Conservation (phyloP, 1,140 invertebrate genomes). For the Cotesia vestalis region DNA sequence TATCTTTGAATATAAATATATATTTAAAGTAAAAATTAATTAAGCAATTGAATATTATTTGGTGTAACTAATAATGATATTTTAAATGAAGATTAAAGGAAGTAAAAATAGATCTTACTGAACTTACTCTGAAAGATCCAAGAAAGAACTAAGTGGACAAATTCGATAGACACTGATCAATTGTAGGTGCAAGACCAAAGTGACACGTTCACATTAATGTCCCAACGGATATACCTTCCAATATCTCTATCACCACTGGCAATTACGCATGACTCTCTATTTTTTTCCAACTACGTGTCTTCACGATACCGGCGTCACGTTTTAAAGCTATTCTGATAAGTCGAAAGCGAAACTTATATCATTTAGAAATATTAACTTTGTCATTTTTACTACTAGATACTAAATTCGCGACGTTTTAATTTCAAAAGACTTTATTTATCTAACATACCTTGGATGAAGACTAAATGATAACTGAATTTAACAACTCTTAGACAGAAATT, state of each 20-base stretch:
- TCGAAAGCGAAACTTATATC: neutral
- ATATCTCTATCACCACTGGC: constrained; percentile 22
- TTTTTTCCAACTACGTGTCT: constrained; percentile 35
- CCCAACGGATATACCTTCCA: constrained; percentile 11
- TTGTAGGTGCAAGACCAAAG: no score
- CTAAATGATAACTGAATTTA: constrained; percentile 10
- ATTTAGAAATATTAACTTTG: constrained; percentile 5
- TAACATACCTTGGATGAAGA: neutral
- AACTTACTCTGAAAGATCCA: neutral
- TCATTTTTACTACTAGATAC: neutral
- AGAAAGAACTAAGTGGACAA: neutral
- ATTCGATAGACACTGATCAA: no score
- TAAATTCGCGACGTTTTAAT: neutral
- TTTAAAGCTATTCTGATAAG: constrained; percentile 23
- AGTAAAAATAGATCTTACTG: neutral
- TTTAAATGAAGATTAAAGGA: no score
- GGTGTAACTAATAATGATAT: no score
- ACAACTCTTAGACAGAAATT: no score
- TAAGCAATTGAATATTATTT: no score
- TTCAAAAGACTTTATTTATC: neutral
- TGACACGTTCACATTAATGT: constrained; percentile 1
- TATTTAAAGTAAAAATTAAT: no score
- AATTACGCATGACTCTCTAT: constrained; percentile 30
- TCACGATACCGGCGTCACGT: constrained; percentile 27
- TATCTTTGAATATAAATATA: no score